Evolutionary conservation across 2,797 vertebrate species (phyloP), one percentile per base, ranked within the genome.

Genomic region (Holocentrus rufus): DNA sequence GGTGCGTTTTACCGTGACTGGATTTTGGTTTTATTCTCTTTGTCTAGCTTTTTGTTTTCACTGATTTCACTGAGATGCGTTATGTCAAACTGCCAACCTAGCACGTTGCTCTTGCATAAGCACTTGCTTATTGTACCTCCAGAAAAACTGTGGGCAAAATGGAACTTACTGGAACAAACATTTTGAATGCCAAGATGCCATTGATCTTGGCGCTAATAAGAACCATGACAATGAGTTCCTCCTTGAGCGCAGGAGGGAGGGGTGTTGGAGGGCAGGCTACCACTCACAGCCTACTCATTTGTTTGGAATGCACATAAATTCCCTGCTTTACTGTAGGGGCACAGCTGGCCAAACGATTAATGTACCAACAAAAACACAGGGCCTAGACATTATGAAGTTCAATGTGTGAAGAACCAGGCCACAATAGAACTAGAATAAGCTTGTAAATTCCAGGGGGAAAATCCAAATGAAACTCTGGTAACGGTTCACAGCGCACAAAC

Each of bases 241-340:
- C 50, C 34, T 65, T 69, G 6, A 56, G 64, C 46, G 57, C 75
- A 27, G 57, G 71, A 72, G 70, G 76, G 67, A 44, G 49, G 18
- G 53, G 27, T 49, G 64, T 46, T 30, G 30, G 7, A 22, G 44
- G 50, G 49, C 61, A 11, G 36, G 76, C 69, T 74, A 72, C 61
- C 64, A 59, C 59, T 79, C 72, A 79, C 67, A 65, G 75, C 71
- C 76, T 78, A 75, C 71, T 92, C 90, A 90, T 91, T 92, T 92
- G 82, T 89, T 87, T 92, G 91, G 91, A 93, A 95, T 92, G 88
- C 86, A 87, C 87, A 82, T 91, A 91, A 94, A 94, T 91, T 91
- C 87, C 86, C 60, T 2, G 69, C 84, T 91, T 90, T 84, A 88
- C 88, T 84, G 77, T 83, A 78, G 76, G 30, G 79, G 64, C 87